Evolutionary conservation across 2,797 vertebrate genomes (phyloP), one percentile per base, ranked within the genome.

Genomic region (Uromys caudimaculatus): DNA sequence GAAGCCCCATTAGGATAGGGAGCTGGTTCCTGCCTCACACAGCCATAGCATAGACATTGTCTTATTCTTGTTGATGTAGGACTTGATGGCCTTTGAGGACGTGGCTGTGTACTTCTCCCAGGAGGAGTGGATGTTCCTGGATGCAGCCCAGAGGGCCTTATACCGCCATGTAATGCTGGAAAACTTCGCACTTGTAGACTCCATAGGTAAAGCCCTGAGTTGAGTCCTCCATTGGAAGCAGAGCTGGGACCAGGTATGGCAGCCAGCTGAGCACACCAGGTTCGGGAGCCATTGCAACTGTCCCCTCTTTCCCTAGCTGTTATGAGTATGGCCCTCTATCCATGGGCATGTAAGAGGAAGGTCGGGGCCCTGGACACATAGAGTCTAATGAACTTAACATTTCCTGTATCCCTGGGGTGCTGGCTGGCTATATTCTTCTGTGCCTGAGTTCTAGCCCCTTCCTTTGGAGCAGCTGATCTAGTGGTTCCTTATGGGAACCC

Each of bases 161-260:
- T 98, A 98, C 94, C 95, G 89, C 47, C 96, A 91, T 0, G 97
- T 98, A 93, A 98, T 97, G 97, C 93, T 98, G 75, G 98, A 98
- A 89, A 98, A 98, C 96, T 98, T 97, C 0, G 58, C 95, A 11
- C 97, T 97, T 2, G 82, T 97, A 89, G 89, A 97, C 64, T 98
- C 98, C 0, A 62, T 98, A 81, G 97, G 97, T 98, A 97, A 97
- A 96, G 24, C 50, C 56, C 62, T 89, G 95, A 73, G 67, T 84
- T 90, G 95, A 77, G 67, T 84, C 58, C 23, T 90, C n/a, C 32
- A 0, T 9, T 58, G 23, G 69, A 90, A 91, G 85, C 21, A n/a
- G 32, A 6, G 14, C 4, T 29, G 32, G 71, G 71, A 47, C 71
- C 47, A 54, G 84, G 35, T 87, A 54, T 87, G 64, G 84, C 84